These are phyloP conservation scores for Trochalopteron elliotii DNA, from an alignment of 2,113 vertebrate species.

Conservation along the genomic window DNA sequence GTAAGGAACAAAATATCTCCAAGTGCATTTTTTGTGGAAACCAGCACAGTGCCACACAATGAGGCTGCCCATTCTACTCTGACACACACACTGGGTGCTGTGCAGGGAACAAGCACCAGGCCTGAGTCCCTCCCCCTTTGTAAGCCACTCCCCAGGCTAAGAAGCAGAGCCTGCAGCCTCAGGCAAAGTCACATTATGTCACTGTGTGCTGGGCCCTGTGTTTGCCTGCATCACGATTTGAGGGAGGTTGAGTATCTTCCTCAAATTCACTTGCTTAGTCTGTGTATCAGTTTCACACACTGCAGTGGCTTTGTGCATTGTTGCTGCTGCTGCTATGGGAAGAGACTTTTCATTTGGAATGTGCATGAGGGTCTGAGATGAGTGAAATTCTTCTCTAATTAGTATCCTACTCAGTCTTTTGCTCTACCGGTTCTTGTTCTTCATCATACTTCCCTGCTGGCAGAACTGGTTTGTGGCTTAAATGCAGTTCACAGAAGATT, in stretches of 20 bases:
- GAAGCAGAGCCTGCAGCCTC: neutral
- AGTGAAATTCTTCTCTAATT: constrained; percentile 24
- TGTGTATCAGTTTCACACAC: neutral
- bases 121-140: neutral
- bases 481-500: neutral
- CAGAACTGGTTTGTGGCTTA: constrained; percentile 21
- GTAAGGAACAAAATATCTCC: neutral
- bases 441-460: neutral
- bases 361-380: neutral
- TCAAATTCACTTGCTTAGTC: neutral
- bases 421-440: neutral
- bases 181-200: neutral
- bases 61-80: neutral
- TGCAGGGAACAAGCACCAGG: neutral
- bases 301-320: neutral
- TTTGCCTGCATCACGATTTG: neutral
- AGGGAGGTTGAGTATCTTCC: neutral
- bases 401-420: neutral
- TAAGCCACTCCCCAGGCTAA: neutral
- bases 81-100: neutral
- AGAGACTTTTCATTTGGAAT: neutral
- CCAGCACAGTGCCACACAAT: neutral
- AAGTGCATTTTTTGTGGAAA: neutral
- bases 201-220: neutral
- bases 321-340: neutral